phyloP scores from a whole-genome alignment of 1,140 invertebrate genomes.

The Anoplolepis gracilipes region DNA sequence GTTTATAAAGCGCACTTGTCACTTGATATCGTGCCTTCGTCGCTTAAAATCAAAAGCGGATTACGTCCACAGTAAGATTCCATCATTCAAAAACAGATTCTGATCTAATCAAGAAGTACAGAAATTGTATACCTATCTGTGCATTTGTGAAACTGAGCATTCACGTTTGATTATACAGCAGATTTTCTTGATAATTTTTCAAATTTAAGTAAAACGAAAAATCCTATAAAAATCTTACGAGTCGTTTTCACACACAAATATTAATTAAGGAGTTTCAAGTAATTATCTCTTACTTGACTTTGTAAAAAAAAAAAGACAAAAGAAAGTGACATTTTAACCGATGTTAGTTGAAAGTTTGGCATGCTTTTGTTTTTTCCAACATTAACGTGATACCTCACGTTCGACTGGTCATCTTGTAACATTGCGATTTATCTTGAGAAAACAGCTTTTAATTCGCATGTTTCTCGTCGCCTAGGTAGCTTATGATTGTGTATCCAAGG shows the following conservation, averaged over 20 bases:
- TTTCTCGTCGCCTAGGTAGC: conserved; percentile 68
- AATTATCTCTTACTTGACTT: not conserved
- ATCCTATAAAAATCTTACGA: not conserved
- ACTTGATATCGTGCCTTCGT: conserved; percentile 31
- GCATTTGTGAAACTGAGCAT: not conserved
- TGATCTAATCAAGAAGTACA: not conserved
- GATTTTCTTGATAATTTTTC: not conserved
- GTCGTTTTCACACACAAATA: not conserved
- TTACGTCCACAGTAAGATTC: not conserved
- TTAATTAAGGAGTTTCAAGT: conserved; percentile 7
- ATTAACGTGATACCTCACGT: conserved; percentile 39
- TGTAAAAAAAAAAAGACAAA: not conserved
- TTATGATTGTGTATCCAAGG: conserved; percentile 74
- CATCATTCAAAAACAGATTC: not conserved
- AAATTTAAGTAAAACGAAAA: not conserved
- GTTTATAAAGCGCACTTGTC: conserved; percentile 35
- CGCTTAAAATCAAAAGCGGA: conserved; percentile 32
- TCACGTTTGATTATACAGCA: not conserved
- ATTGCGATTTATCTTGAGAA: conserved; percentile 27
- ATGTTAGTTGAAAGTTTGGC: not conserved
- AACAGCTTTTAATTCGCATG: conserved; percentile 75
- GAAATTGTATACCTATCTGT: not conserved
- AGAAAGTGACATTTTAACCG: not conserved
- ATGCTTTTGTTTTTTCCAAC: not conserved
- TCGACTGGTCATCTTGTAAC: conserved; percentile 25